Percentiles rank a stretch among this genome's conserved stretches.
These are phyloP conservation scores for Caprella mutica DNA, from an alignment of 2,888 invertebrate genomes.

Conservation along the genomic window DNA sequence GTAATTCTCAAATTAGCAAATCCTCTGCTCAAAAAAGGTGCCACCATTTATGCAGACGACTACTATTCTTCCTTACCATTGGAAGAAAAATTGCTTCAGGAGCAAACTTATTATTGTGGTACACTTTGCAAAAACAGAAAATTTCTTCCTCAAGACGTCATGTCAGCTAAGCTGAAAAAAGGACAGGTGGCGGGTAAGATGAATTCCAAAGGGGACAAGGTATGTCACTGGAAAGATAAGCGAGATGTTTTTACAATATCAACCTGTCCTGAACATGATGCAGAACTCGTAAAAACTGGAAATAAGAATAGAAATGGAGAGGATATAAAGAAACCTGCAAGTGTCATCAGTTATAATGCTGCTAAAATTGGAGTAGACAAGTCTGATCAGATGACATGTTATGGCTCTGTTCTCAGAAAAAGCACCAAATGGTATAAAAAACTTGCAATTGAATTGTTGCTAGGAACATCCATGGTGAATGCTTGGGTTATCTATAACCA, in stretches of 20 bases:
- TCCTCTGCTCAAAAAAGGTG: constrained; percentile 6
- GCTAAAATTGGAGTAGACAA: constrained; percentile 5
- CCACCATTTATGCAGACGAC: constrained; percentile 13
- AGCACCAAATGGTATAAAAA: constrained; percentile 10
- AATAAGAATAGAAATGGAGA: background rate
- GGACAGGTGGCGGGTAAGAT: background rate
- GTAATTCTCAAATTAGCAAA: background rate
- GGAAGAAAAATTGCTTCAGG: constrained; percentile 9
- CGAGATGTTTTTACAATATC: constrained; percentile 5
- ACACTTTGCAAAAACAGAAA: background rate
- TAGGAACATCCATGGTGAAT: constrained; percentile 3
- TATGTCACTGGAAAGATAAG: constrained; percentile 12
- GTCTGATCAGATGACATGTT: constrained; percentile 7
- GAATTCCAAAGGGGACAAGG: background rate
- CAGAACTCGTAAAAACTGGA: background rate
- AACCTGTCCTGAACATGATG: background rate
- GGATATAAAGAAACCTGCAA: background rate
- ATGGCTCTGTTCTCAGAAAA: constrained; percentile 1
- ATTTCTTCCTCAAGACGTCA: background rate
- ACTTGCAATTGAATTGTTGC: constrained; percentile 7
- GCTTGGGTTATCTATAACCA: constrained; percentile 8
- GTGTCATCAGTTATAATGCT: background rate
- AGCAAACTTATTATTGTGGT: constrained; percentile 2
- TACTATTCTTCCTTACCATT: constrained; percentile 1
- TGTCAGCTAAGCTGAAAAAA: constrained; percentile 9